Conservation (phyloP, 2,888 invertebrate genomes). For the Gandaritis pyraliata region DNA sequence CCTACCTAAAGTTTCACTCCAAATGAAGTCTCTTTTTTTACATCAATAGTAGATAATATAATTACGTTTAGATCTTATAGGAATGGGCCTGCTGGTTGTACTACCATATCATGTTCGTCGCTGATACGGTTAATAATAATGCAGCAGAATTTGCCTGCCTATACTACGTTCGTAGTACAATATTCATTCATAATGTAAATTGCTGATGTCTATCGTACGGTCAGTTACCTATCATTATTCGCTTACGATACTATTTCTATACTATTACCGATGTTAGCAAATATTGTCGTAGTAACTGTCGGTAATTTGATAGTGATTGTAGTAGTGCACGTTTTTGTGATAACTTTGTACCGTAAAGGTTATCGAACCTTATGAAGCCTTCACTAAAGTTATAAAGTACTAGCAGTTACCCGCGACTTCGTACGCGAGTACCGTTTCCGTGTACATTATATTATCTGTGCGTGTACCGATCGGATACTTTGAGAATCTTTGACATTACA, state of each 20-base stretch:
- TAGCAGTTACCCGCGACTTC: no score
- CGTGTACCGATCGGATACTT: no score
- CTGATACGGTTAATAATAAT: conserved; percentile 9
- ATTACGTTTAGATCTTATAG: background rate
- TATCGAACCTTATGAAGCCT: no score
- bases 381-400: no score
- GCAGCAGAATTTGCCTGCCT: conserved; percentile 2
- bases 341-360: no score
- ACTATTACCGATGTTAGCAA: background rate
- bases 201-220: conserved; percentile 19
- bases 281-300: background rate
- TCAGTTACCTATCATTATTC: conserved; percentile 20
- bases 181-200: conserved; percentile 32
- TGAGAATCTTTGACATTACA: no score
- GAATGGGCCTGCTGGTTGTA: background rate
- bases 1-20: no score
- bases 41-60: no score
- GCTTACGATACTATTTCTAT: conserved; percentile 11
- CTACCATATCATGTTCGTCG: conserved; percentile 8
- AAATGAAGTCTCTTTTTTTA: no score
- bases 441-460: no score
- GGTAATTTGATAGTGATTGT: background rate
- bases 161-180: conserved; percentile 23
- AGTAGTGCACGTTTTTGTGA: no score
- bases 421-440: no score